Base-by-base conservation (phyloP, 1,140 invertebrate species). In the Patella vulgata region DNA sequence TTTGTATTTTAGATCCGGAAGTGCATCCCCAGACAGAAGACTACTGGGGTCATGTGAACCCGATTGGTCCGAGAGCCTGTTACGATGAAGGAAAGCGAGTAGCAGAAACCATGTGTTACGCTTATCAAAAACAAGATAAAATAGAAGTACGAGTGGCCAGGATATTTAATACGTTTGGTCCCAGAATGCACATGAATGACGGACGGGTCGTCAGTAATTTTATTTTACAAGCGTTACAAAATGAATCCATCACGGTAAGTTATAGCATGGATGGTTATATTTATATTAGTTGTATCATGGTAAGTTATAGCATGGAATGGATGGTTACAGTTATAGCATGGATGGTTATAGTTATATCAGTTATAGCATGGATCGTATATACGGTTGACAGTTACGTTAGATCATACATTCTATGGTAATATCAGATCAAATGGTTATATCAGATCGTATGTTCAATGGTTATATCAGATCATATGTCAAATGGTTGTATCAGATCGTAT, bases 81-180 rank as follows among this genome's bases (percentile, higher is more conserved):
- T 99, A 99, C 80, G 98, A 99, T 83, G 98, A 99, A 86, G 97
- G 96, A 1, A 99, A 99, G 85, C 87, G 97, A 56, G 95, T 98
- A 4, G 93, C 97, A 0, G 97, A 99, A 85, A 94, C 97, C 0
- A 87, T 99, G 31, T 95, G 94, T 68, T 98, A 98, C 83, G 96
- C 97, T 0, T 99, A 99, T 83, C 91, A 92, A 28, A 97, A 97
- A 79, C 96, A 99, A 84, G 96, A 99, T 82, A 92, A 94, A 46
- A 92, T 99, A 9, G 88, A 93, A 56, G 95, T 99, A 4, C 86
- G 97, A 64, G 96, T 99, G 27, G 97, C 97, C 0, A 87, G 98
- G 67, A 99, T 99, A 70, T 99, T 99, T 80, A 99, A 99, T 81
- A 99, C 98, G 0, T 99, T 97, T 83, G 98, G 98, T n/a, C 97